These are phyloP conservation scores for Chamaetylas fuelleborni DNA, from an alignment of 2,113 vertebrate genomes.

Conservation along the genomic window DNA sequence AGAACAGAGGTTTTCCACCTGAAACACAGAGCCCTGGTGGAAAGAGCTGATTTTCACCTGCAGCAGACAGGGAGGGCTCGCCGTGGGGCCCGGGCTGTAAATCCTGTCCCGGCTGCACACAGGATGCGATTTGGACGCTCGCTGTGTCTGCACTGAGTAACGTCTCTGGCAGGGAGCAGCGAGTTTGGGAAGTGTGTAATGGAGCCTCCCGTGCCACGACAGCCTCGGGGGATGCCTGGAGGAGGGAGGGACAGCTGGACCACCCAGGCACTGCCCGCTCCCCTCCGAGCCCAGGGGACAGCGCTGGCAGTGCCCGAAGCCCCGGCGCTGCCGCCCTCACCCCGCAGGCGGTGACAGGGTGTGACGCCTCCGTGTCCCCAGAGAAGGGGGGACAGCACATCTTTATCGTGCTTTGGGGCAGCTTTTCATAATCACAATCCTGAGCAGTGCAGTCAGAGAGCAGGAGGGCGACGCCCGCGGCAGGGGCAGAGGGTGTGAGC, in stretches of 20 bases:
- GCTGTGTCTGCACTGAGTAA: not conserved
- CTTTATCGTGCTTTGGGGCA: not conserved
- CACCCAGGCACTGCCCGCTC: not conserved
- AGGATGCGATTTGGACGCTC: not conserved
- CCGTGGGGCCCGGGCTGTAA: accelerated
- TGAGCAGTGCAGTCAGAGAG: not conserved
- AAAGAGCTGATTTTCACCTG: not conserved
- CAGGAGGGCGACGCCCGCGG: not conserved
- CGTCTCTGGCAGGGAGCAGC: not conserved
- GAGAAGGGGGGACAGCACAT: not conserved
- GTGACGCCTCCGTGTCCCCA: not conserved
- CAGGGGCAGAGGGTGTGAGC: not conserved
- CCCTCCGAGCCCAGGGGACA: not conserved
- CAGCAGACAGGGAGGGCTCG: not conserved
- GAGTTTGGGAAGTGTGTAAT: not conserved
- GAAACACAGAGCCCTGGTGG: accelerated
- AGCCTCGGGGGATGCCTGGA: not conserved
- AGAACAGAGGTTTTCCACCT: not conserved
- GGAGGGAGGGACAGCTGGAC: not conserved
- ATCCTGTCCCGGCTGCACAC: not conserved
- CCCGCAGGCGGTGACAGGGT: accelerated
- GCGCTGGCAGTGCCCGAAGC: not conserved
- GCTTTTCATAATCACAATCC: not conserved
- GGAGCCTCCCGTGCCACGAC: not conserved
- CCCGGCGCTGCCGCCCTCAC: not conserved